These are phyloP conservation scores for Chaetura pelagica DNA, from an alignment of 2,113 vertebrate genomes.

Conservation along the genomic window DNA sequence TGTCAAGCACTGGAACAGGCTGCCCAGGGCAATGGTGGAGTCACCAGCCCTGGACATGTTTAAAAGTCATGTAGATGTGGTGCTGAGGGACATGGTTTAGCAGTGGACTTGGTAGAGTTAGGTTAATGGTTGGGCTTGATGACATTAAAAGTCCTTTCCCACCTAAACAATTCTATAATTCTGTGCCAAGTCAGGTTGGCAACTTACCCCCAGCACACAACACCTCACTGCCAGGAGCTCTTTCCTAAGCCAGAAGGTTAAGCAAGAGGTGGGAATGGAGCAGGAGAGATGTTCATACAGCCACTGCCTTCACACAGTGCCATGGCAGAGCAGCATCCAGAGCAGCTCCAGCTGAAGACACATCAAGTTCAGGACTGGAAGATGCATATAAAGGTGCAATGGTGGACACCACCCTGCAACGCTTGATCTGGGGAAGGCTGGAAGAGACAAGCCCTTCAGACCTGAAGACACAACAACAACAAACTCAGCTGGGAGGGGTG, in stretches of 20 bases:
- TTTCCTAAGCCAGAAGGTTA: background rate
- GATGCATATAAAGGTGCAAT: background rate
- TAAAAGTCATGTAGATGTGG: too few species aligned
- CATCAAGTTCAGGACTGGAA: background rate
- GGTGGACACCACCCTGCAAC: background rate
- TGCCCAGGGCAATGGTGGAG: too few species aligned
- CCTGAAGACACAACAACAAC: background rate
- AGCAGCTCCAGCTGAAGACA: background rate
- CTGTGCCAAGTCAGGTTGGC: background rate
- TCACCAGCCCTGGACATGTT: too few species aligned
- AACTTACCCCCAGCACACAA: background rate
- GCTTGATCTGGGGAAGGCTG: fast-evolving
- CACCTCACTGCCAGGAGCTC: background rate
- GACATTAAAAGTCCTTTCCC: too few species aligned
- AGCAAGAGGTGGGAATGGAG: background rate
- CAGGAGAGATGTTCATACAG: background rate
- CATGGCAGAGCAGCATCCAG: background rate
- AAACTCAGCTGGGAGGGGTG: background rate
- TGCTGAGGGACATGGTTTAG: too few species aligned
- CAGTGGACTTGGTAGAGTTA: too few species aligned
- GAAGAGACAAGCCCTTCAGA: background rate
- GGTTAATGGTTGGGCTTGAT: too few species aligned
- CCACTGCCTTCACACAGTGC: background rate
- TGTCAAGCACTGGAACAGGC: too few species aligned
- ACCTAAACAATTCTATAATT: too few species aligned